phyloP scores from a whole-genome alignment of 2,888 invertebrate genomes.

The Sinelater perroti region DNA sequence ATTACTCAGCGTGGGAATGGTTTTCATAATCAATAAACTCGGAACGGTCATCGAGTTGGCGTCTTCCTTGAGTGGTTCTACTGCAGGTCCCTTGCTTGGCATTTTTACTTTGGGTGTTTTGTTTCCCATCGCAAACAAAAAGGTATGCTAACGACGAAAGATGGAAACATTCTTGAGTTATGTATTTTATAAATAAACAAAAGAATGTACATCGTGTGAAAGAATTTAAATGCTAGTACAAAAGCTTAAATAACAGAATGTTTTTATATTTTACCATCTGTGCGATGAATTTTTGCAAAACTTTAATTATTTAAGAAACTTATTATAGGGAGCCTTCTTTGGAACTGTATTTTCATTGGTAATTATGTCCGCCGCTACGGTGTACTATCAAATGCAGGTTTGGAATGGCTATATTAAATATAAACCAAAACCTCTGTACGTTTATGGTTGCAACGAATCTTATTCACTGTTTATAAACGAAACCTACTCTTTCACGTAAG shows the following conservation, averaged over 20 bases:
- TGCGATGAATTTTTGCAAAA: slow-evolving; percentile 44
- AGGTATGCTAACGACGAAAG: slow-evolving; percentile 62
- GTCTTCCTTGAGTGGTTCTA: slow-evolving; percentile 69
- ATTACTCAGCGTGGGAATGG: slow-evolving; percentile 75
- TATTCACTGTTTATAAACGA: neutral
- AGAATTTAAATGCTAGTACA: neutral
- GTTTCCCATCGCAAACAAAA: slow-evolving; percentile 69
- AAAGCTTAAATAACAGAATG: neutral
- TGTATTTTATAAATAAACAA: too few relatives aligned
- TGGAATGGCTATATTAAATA: slow-evolving; percentile 32
- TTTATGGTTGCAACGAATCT: slow-evolving; percentile 1
- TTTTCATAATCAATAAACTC: slow-evolving; percentile 70
- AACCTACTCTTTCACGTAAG: neutral
- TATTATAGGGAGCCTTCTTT: slow-evolving; percentile 40
- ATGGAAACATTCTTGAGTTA: slow-evolving; percentile 60
- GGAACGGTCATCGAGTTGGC: slow-evolving; percentile 73
- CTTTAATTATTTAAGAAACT: slow-evolving; percentile 38
- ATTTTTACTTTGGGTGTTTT: slow-evolving; percentile 73
- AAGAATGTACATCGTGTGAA: too few relatives aligned
- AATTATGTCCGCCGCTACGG: slow-evolving; percentile 49
- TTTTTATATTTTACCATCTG: slow-evolving; percentile 20
- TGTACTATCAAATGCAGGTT: slow-evolving; percentile 44
- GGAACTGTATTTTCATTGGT: neutral
- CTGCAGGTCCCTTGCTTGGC: slow-evolving; percentile 71
- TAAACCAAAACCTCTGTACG: neutral